Conservation (phyloP, 2,113 vertebrate species). For the Herpailurus yagouaroundi region DNA sequence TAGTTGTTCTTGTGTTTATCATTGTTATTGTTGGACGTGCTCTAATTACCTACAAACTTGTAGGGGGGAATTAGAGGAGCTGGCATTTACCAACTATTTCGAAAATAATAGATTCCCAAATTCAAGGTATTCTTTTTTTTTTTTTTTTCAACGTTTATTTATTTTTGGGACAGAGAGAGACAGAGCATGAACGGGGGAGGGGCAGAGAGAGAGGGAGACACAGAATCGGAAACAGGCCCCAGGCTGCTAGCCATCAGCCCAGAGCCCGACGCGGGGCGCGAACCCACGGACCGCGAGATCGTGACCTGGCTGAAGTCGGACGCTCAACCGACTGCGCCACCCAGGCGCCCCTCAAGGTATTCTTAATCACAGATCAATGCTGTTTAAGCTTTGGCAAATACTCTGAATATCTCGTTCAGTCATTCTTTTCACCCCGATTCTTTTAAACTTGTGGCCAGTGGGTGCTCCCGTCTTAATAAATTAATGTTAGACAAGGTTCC, state of each 20-base stretch:
- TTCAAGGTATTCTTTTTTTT: background rate
- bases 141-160: no score
- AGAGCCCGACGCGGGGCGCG: no score
- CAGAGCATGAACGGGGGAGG: no score
- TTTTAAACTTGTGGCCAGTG: background rate
- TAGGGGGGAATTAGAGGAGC: background rate
- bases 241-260: no score
- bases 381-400: background rate
- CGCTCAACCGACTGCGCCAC: no score
- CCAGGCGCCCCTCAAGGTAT: no score
- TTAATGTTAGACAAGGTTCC: background rate
- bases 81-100: background rate
- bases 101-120: background rate
- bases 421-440: background rate
- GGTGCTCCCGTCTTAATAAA: constrained; percentile 1
- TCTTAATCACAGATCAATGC: background rate
- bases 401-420: background rate
- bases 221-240: no score
- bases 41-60: background rate
- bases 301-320: no score
- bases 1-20: background rate
- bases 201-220: no score
- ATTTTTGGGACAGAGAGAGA: no score
- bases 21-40: background rate
- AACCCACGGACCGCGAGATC: no score